Conservation (phyloP, 2,797 vertebrate species). For the Scolopax bukidnonensis region DNA sequence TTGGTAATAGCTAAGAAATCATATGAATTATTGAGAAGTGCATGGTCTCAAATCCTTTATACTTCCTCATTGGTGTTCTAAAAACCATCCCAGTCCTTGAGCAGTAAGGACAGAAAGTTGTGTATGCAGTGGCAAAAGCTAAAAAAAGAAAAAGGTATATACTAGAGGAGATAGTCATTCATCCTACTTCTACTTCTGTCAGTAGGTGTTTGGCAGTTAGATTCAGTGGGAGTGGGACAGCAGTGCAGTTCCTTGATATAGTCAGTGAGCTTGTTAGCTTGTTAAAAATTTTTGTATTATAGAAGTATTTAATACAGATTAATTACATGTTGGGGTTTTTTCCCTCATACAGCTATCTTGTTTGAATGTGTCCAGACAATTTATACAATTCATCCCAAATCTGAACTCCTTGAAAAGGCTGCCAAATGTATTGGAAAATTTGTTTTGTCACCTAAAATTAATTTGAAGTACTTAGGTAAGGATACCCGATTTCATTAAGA, state of each 20-base stretch:
- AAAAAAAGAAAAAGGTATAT: not conserved
- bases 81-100: not conserved
- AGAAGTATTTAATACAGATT: not conserved
- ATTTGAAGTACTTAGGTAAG: conserved; percentile 98
- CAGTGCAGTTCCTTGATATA: not conserved
- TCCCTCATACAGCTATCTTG: conserved; percentile 87
- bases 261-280: not conserved
- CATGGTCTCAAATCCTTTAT: not conserved
- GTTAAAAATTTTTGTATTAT: not conserved
- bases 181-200: not conserved
- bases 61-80: not conserved
- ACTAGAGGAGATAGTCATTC: not conserved
- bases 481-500: not conserved
- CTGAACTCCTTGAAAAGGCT: conserved; percentile 93
- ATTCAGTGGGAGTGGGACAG: not conserved
- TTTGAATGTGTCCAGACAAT: conserved; percentile 96
- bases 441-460: conserved; percentile 95
- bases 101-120: not conserved
- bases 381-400: conserved; percentile 93
- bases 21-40: not conserved
- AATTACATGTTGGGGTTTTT: not conserved
- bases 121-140: not conserved
- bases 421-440: conserved; percentile 98
- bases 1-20: not conserved
- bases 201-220: not conserved